These are phyloP conservation scores for Channa argus DNA, from an alignment of 2,113 vertebrate genomes.

Conservation along the genomic window DNA sequence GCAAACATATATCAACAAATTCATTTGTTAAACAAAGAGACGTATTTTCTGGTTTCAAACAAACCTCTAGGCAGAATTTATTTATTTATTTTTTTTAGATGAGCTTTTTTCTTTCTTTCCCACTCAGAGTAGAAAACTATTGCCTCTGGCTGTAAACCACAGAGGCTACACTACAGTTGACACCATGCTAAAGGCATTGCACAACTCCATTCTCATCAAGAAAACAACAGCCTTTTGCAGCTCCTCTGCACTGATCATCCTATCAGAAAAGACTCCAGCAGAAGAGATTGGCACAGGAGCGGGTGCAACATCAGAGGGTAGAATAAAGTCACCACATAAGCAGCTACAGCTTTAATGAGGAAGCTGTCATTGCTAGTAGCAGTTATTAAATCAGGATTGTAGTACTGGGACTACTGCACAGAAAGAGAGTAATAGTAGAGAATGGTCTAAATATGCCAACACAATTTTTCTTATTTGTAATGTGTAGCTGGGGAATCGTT, in stretches of 20 bases:
- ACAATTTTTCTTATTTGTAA: slow-evolving; percentile 10
- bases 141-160: slow-evolving; percentile 65
- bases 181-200: slow-evolving; percentile 59
- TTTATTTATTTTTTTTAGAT: no score
- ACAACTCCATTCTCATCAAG: slow-evolving; percentile 65
- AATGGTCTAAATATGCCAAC: background rate
- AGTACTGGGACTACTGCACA: slow-evolving; percentile 14
- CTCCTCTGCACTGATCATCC: slow-evolving; percentile 34
- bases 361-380: slow-evolving; percentile 20
- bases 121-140: slow-evolving; percentile 53
- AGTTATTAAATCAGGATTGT: slow-evolving; percentile 16
- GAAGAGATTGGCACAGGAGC: background rate
- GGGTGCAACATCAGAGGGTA: slow-evolving; percentile 13
- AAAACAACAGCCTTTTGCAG: slow-evolving; percentile 61
- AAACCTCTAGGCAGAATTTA: background rate
- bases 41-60: background rate
- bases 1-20: background rate
- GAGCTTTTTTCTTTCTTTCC: slow-evolving; percentile 31
- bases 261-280: slow-evolving; percentile 15
- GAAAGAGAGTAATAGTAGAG: background rate
- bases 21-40: background rate
- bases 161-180: slow-evolving; percentile 66
- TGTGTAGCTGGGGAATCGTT: background rate
- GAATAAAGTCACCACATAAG: slow-evolving; percentile 13
- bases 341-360: slow-evolving; percentile 44